Evolutionary conservation across 2,113 vertebrate species (phyloP), one percentile per base, ranked within the genome.

Genomic region (Peromyscus californicus): DNA sequence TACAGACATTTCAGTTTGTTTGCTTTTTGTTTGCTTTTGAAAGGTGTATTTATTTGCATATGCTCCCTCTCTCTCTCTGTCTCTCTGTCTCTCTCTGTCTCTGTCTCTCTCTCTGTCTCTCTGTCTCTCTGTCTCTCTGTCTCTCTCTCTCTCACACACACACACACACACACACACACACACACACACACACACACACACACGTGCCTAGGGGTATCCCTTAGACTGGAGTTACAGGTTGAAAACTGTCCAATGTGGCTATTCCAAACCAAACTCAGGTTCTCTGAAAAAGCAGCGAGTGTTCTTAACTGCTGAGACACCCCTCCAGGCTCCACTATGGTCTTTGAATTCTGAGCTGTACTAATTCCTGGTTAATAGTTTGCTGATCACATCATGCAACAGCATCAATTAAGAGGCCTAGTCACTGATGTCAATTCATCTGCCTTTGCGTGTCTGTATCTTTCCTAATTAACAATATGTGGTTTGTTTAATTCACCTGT

Each of bases 371-470:
- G 33, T 54, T 90, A 94, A 61, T 89, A 85, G 36, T 93, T 45
- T 93, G 16, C 39, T 26, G 51, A 86, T 94, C 83, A 94, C 59
- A 33, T 85, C 42, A 65, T 82, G 13, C 12, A 72, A 21, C 80
- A 76, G 48, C 94, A 88, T 97, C 79, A 92, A 91, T 57, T 88
- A 94, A 90, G 84, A 45, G 54, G 51, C 70, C 86, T 75, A 67
- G 42, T 24, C 65, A 67, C n/a, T 59, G 51, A 95, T 96, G 65
- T 54, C 63, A 85, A 4, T 86, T 67, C 70, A 67, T 89, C 51
- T 82, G 17, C 31, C 65, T 97, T 93, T 89, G 65, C 75, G 59
- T 85, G 51, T 80, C 80, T 82, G 76, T 42, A 89, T 88, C 29
- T 72, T 89, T 91, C 45, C 89, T 85, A 91, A 89, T 82, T 93